Percentiles rank a stretch among this genome's conserved stretches.
These are phyloP conservation scores for Penaeus indicus DNA, from an alignment of 1,140 invertebrate genomes.

Conservation along the genomic window DNA sequence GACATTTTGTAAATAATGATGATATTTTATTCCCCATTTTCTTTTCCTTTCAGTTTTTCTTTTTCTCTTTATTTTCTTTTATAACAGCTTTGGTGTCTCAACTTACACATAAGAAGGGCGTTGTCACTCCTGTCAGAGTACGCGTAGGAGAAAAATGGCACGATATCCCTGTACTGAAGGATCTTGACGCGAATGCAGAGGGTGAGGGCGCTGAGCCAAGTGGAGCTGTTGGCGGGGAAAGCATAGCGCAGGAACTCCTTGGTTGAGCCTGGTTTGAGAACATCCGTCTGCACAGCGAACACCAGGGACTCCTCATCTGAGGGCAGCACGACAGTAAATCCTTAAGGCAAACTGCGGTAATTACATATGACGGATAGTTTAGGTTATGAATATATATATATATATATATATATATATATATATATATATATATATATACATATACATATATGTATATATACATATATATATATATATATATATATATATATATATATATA, in stretches of 20 bases:
- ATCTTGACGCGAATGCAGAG: background rate
- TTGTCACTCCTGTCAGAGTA: background rate
- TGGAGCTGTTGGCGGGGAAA: background rate
- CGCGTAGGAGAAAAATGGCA: background rate
- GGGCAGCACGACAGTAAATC: background rate
- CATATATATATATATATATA: too few relatives aligned
- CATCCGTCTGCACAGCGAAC: background rate
- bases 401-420: background rate
- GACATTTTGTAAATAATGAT: too few relatives aligned
- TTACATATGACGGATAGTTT: background rate
- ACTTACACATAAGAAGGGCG: constrained; percentile 9
- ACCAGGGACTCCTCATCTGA: background rate
- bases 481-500: background rate
- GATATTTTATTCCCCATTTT: too few relatives aligned
- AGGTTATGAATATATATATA: background rate
- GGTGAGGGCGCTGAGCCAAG: background rate
- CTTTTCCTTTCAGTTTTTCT: background rate
- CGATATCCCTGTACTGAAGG: constrained; percentile 1
- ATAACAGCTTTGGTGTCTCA: background rate
- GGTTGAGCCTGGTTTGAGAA: background rate
- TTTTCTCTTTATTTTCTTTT: background rate
- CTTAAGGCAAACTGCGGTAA: background rate
- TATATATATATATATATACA: constrained; percentile 1
- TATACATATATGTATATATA: constrained; percentile 4
- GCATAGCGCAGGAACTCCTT: background rate